Conservation (phyloP, 2,113 vertebrate genomes). For the Tympanuchus pallidicinctus region DNA sequence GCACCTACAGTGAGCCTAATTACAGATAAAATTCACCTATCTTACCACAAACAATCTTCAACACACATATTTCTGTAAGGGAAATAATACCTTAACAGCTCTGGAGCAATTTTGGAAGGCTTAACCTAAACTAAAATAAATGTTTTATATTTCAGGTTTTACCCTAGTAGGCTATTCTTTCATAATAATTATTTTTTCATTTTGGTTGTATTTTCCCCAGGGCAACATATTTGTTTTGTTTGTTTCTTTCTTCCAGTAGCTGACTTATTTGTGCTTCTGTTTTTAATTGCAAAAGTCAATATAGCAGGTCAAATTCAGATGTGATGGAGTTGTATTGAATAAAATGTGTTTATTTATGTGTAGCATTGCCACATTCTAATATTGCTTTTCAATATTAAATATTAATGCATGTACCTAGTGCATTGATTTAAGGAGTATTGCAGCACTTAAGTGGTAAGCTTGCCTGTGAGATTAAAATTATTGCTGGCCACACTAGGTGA, state of each 20-base stretch:
- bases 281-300: not conserved
- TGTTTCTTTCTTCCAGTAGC: not conserved
- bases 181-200: not conserved
- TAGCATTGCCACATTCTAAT: not conserved
- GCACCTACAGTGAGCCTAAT: not conserved
- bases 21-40: not conserved
- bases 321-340: not conserved
- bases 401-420: conserved; percentile 17
- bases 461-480: rapidly evolving
- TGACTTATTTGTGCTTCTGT: not conserved
- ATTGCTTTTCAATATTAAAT: conserved; percentile 36
- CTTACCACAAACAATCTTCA: not conserved
- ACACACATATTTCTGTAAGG: not conserved
- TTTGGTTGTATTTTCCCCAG: not conserved
- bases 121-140: not conserved
- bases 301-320: not conserved
- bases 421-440: conserved; percentile 33
- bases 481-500: not conserved
- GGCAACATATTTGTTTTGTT: not conserved
- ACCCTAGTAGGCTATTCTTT: not conserved
- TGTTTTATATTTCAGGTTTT: not conserved
- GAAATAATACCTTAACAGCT: not conserved
- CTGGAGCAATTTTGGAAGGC: rapidly evolving
- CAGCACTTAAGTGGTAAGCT: not conserved
- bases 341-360: not conserved